Base-by-base conservation (phyloP, 2,113 vertebrate species). In the Pseudolaguvia tuberculata region DNA sequence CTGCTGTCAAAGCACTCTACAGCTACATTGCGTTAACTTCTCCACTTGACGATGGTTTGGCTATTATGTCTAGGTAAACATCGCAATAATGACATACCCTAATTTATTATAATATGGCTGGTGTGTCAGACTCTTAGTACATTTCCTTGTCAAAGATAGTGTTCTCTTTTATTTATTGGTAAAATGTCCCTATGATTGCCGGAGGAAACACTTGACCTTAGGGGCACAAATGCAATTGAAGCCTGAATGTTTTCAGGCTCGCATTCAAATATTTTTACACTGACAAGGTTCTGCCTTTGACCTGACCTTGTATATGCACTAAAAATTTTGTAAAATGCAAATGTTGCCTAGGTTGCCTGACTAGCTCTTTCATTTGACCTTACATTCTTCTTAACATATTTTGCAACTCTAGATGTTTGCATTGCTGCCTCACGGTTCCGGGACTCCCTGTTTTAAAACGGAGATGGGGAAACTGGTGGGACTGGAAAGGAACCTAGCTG, bases 31-130 rank as follows among this genome's bases (percentile, higher is more conserved):
- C 58, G 39, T 56, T 61, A 14, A 47, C 77, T 39, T 66, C 52
- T 77, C 25, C 45, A 31, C 50, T 39, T 70, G 70, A 79, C 53
- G 39, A 31, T 58, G 56, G 48, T 70, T 65, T 65, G 47, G 73
- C 51, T 52, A 47, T 25, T 31, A 57, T 48, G n/a, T n/a, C n/a
- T 23, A 76, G 29, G 35, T 14, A 76, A 73, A 61, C 70, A 47
- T 14, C 73, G 80, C 74, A 42, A 66, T 61, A 29, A 25, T 51
- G 53, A 59, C 67, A 66, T 61, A 42, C 23, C 58, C 18, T 67
- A 12, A n/a, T 62, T 82, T n/a, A n/a, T n/a, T n/a, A n/a, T n/a
- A n/a, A n/a, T n/a, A n/a, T n/a, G n/a, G n/a, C n/a, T n/a, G n/a
- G n/a, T n/a, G n/a, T n/a, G n/a, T n/a, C n/a, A n/a, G n/a, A n/a